These are phyloP conservation scores for Scleropages formosus DNA, from an alignment of 2,797 vertebrate genomes.

Conservation along the genomic window DNA sequence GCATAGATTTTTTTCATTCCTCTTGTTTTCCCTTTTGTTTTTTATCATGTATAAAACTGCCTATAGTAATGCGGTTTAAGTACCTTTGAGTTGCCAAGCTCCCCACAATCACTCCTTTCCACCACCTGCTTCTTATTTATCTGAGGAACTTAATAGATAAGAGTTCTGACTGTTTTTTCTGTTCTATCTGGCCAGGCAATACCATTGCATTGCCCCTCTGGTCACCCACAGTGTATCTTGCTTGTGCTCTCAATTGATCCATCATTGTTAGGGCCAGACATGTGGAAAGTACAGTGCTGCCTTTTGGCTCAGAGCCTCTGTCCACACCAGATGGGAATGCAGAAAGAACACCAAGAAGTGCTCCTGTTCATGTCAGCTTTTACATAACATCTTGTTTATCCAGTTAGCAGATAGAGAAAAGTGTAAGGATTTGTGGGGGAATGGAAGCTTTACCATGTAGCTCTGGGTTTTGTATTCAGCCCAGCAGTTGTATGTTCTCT, in stretches of 20 bases:
- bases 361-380: conserved; percentile 4
- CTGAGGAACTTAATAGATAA: no score
- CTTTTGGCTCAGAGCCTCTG: background rate
- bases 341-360: background rate
- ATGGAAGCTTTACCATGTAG: background rate
- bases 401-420: conserved; percentile 18
- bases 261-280: background rate
- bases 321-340: background rate
- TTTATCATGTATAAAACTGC: no score
- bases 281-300: background rate
- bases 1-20: no score
- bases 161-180: no score
- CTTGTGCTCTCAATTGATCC: background rate
- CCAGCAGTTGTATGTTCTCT: conserved; percentile 7
- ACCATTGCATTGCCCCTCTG: background rate
- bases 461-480: conserved; percentile 18
- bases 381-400: conserved; percentile 17
- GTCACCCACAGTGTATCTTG: background rate
- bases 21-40: no score
- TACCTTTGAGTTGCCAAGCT: no score
- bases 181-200: no score
- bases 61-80: no score
- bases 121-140: no score
- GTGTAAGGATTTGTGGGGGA: background rate
- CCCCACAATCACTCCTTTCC: no score